Base-by-base conservation (phyloP, 2,888 invertebrate genomes). In the Noctua comes region DNA sequence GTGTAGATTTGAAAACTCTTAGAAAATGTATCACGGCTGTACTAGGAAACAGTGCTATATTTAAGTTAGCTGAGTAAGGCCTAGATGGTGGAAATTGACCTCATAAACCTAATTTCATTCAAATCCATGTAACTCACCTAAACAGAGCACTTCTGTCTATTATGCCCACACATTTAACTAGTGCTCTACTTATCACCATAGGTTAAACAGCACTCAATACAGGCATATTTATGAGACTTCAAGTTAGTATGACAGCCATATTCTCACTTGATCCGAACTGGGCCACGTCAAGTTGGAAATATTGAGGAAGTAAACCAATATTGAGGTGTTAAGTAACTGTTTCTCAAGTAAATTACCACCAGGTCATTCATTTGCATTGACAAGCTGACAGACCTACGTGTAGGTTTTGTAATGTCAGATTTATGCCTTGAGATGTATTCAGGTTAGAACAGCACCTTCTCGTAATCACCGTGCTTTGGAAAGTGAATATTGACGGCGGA, bases 221-320 rank as follows among this genome's bases (percentile, higher is more conserved):
- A 40, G 27, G 18, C 24, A 68, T 83, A 78, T 64, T 81, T 59
- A 65, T 27, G 78, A 78, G 40, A 24, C 31, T 64, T 64, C 62
- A 31, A 64, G 43, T 43, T 43, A 43, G 24, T 59, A 59, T 72
- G 68, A 83, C 79, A 78, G 40, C 18, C 31, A 73, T 71, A 70
- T 74, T 84, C 62, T 80, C 70, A 80, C 54, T 73, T 73, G 73
- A 77, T 62, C 65, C 62, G 68, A 88, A 79, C 80, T 78, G 48
- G 79, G 81, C 80, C 87, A 87, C 84, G 40, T 72, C 82, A 76
- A 88, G 90, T 90, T 88, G 86, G 91, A 91, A 89, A 90, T 92
- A 93, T 93, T 88, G 89, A 91, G 92, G 92, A 92, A 92, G 86
- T 90, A 73, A 79, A 83, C 59, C 11, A 71, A 77, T 40, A 65